Percentiles rank a stretch among this genome's conserved stretches.
Evolutionary conservation across 2,797 vertebrate genomes (phyloP).

Genomic region (Cirrhinus mrigala): DNA sequence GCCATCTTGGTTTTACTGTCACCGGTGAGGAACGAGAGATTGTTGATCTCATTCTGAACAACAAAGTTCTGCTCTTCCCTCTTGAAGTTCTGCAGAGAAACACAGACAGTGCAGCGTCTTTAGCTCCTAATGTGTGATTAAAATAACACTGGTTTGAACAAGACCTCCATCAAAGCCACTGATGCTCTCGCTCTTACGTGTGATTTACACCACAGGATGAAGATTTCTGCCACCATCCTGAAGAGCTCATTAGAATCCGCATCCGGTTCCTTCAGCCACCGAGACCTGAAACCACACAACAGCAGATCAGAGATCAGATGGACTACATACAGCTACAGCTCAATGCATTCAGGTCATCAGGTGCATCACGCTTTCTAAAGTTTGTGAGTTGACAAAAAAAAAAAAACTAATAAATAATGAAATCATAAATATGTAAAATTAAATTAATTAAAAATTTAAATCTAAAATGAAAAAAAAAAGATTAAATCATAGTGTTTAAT

Average conservation of each 20-base stretch:
- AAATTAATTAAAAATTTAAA: too few relatives aligned
- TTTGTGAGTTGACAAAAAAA: too few relatives aligned
- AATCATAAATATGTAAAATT: too few relatives aligned
- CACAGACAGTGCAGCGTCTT: not conserved
- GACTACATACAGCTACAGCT: not conserved
- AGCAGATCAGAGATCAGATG: not conserved
- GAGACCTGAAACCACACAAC: slow-evolving; percentile 80
- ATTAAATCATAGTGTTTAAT: too few relatives aligned
- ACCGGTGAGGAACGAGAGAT: slow-evolving; percentile 97
- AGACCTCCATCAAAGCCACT: not conserved
- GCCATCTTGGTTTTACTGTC: slow-evolving; percentile 99
- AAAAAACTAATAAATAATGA: too few relatives aligned
- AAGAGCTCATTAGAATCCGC: slow-evolving; percentile 94
- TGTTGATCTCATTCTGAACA: slow-evolving; percentile 99
- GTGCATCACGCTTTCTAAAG: too few relatives aligned
- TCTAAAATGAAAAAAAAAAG: too few relatives aligned
- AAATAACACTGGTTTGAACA: not conserved
- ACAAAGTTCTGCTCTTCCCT: slow-evolving; percentile 99
- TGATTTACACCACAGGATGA: slow-evolving; percentile 99
- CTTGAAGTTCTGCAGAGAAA: slow-evolving; percentile 91
- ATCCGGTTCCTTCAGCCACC: slow-evolving; percentile 96
- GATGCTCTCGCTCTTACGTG: slow-evolving; percentile 82
- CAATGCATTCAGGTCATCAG: not conserved
- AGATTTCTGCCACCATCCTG: slow-evolving; percentile 97
- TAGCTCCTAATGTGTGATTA: not conserved